These are phyloP conservation scores for Apomyelois bistriatella DNA, from an alignment of 2,888 invertebrate species.

Conservation along the genomic window DNA sequence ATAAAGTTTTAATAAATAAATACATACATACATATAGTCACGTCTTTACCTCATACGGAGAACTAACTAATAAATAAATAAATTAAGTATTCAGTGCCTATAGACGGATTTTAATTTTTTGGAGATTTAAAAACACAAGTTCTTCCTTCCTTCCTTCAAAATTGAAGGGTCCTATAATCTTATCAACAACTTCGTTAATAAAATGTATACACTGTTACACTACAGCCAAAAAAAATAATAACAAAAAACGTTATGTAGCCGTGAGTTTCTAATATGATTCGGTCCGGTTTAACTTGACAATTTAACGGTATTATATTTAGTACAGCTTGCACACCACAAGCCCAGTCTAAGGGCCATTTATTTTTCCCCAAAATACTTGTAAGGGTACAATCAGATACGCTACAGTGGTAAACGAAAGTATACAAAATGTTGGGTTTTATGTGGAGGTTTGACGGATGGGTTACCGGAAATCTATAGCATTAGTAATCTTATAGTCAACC, in stretches of 20 bases:
- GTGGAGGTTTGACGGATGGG: constrained; percentile 12
- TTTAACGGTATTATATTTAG: constrained; percentile 46
- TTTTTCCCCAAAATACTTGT: constrained; percentile 54
- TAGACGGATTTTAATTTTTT: too few relatives aligned
- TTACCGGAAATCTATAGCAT: constrained; percentile 16
- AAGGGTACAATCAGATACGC: constrained; percentile 70
- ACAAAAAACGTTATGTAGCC: not conserved
- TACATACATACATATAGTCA: too few relatives aligned
- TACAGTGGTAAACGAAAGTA: constrained; percentile 51
- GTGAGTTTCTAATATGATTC: constrained; percentile 4
- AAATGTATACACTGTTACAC: too few relatives aligned
- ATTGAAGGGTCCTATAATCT: too few relatives aligned
- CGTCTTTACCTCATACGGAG: too few relatives aligned
- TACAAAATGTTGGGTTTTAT: constrained; percentile 39
- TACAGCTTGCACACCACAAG: constrained; percentile 46
- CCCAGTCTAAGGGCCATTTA: constrained; percentile 45
- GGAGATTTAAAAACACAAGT: too few relatives aligned
- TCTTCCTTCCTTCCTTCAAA: too few relatives aligned
- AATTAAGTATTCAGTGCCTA: too few relatives aligned
- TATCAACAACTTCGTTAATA: too few relatives aligned
- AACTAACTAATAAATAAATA: too few relatives aligned
- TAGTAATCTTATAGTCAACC: too few relatives aligned
- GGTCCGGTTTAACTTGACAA: constrained; percentile 37
- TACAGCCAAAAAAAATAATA: not conserved
- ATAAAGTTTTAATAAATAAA: too few relatives aligned